Conservation (phyloP, 1,140 invertebrate genomes). For the Nylanderia fulva region DNA sequence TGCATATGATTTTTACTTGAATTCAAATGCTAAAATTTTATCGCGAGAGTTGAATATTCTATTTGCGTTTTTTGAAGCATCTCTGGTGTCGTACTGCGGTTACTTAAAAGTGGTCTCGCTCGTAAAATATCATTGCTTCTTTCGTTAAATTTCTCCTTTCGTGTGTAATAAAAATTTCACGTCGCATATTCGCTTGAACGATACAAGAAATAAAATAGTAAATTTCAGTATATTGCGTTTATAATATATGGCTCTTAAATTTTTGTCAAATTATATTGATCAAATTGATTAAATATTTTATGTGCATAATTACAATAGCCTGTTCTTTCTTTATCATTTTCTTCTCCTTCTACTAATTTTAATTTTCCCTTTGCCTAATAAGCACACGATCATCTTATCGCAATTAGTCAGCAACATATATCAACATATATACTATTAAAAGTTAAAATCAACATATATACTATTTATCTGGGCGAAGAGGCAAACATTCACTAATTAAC, state of each 20-base stretch:
- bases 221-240: neutral
- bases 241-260: neutral
- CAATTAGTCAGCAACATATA: slow-evolving; percentile 60
- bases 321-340: too few species aligned
- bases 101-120: neutral
- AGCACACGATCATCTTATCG: slow-evolving; percentile 23
- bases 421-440: slow-evolving; percentile 59
- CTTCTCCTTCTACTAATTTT: too few species aligned
- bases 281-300: neutral
- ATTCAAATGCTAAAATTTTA: neutral
- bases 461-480: slow-evolving; percentile 57
- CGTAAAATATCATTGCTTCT: neutral
- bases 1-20: neutral
- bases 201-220: neutral
- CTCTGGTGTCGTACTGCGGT: neutral
- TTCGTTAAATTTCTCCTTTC: neutral
- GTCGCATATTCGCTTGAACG: neutral
- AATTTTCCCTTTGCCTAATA: slow-evolving; percentile 42
- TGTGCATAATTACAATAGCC: neutral
- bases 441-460: slow-evolving; percentile 61
- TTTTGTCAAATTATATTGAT: slow-evolving; percentile 14
- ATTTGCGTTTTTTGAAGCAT: neutral
- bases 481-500: slow-evolving; percentile 71
- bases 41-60: neutral
- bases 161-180: slow-evolving; percentile 3